Evolutionary conservation across 2,113 vertebrate genomes (phyloP), one percentile per base, ranked within the genome.

Genomic region (Centropus unirufus): DNA sequence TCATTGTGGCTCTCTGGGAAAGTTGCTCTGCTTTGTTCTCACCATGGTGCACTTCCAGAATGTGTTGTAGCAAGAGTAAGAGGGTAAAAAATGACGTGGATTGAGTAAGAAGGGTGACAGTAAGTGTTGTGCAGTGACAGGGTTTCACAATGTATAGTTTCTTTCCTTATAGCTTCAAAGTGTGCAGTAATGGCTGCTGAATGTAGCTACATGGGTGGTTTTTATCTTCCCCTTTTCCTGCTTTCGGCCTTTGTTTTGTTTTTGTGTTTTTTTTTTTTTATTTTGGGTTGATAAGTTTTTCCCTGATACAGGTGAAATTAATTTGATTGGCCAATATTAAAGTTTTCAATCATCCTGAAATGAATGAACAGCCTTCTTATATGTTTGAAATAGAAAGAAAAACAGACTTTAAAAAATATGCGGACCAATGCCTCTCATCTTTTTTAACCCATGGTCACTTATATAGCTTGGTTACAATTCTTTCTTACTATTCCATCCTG

Each of bases 1-100:
- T 73, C 12, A 0, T 15, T 4, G 6, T 44, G 68, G 11, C 46
- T 67, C 36, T n/a, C 44, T 75, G 74, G 34, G 32, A 81, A 22
- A 9, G 42, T 6, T 4, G 1, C 30, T 5, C 47, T 74, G 0
- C 67, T 78, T 46, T 78, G 6, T 12, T 75, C 2, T 0, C 5
- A 14, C 39, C 46, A 29, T 14, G 76, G 80, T 63, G 61, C 21
- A 11, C 30, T 29, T 89, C 40, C 83, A 81, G 57, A 77, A 23
- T 34, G 49, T 29, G 24, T 57, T 74, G 47, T 49, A 82, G 61
- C 76, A 75, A 61, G 89, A 72, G 32, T 68, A 20, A n/a, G 19
- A 24, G 40, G 13, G 42, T 61, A 59, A 59, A 61, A 83, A 18
- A 24, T 44, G 36, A 15, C 3, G 39, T 27, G 32, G 52, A 30